Conservation (phyloP, 2,797 vertebrate genomes). For the Hydrocynus forskahlii region DNA sequence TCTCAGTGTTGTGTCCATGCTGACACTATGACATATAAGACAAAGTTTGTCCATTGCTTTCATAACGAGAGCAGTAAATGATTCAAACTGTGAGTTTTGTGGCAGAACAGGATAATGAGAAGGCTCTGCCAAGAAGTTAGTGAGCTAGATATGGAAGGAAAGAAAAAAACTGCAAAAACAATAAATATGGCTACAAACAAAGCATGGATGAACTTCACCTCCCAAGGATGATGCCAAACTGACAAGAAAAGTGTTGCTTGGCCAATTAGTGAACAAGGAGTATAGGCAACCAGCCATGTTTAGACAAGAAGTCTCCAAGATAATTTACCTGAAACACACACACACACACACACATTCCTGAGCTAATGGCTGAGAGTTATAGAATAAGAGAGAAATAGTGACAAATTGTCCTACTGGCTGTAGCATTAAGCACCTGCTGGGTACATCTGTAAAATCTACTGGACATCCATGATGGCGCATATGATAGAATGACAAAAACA, state of each 20-base stretch:
- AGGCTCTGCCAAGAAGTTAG: conserved; percentile 2
- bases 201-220: conserved; percentile 25
- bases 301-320: background rate
- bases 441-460: background rate
- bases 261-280: conserved; percentile 25
- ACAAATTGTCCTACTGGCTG: background rate
- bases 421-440: background rate
- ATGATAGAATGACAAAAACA: background rate
- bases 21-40: conserved; percentile 25
- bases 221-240: conserved; percentile 3
- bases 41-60: conserved; percentile 12
- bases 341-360: background rate
- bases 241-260: conserved; percentile 9
- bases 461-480: background rate
- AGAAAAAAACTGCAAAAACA: background rate
- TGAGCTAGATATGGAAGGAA: background rate
- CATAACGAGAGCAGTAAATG: conserved; percentile 20
- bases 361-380: background rate
- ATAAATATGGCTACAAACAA: conserved; percentile 22
- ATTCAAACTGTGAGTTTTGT: conserved; percentile 38
- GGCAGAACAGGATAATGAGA: conserved; percentile 43
- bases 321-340: background rate
- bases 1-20: conserved; percentile 8
- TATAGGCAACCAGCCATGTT: conserved; percentile 4
- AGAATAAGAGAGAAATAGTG: background rate